Evolutionary conservation across 92 coral and sea anemone genomes (phyloP).

Genomic region (Zoanthus gigantus): DNA sequence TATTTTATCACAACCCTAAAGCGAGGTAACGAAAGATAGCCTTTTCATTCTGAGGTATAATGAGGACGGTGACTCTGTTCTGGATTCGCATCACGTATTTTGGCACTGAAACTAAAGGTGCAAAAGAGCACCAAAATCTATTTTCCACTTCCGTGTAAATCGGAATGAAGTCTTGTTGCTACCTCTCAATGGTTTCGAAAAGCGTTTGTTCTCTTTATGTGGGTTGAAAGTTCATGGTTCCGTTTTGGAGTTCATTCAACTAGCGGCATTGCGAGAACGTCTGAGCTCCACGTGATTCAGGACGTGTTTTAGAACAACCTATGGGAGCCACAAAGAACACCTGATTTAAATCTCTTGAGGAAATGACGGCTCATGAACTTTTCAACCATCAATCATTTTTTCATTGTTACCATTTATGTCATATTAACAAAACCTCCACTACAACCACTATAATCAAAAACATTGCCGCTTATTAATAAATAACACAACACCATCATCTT

Average conservation of each 20-base stretch:
- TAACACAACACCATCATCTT: neutral
- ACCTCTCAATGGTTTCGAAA: neutral
- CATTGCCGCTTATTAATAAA: neutral
- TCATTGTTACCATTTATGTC: neutral
- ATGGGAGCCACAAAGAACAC: neutral
- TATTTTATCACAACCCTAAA: too few relatives aligned
- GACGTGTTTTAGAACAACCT: constrained; percentile 33
- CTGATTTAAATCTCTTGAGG: neutral
- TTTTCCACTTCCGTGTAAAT: neutral
- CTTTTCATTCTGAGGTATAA: too few relatives aligned
- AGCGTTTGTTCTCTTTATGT: neutral
- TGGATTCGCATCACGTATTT: too few relatives aligned
- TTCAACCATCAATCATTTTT: neutral
- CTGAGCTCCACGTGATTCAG: constrained; percentile 21
- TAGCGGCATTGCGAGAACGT: constrained; percentile 16
- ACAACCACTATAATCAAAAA: neutral
- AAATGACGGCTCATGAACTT: neutral
- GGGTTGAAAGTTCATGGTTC: neutral
- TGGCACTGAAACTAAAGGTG: too few relatives aligned
- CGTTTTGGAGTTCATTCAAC: neutral
- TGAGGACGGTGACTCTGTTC: too few relatives aligned
- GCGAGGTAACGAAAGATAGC: too few relatives aligned
- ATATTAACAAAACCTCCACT: neutral
- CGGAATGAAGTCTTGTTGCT: neutral
- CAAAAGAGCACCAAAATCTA: neutral